Evolutionary conservation across 2,113 vertebrate genomes (phyloP), one percentile per base, ranked within the genome.

Genomic region (Deroptyus accipitrinus): DNA sequence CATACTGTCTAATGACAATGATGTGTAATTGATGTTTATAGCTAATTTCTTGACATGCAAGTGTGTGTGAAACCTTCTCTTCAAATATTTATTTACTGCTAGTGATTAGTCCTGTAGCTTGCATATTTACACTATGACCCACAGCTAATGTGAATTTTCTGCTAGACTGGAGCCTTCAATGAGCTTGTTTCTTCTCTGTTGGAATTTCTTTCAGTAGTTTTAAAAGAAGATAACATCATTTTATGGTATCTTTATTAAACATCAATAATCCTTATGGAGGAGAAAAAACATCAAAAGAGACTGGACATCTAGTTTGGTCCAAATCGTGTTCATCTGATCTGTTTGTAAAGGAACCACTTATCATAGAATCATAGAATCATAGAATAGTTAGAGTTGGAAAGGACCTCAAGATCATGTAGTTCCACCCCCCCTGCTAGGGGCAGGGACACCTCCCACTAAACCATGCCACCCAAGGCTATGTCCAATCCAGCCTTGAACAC

Each of bases 51-150:
- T 96, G 88, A 76, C 44, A 46, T 66, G 57, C 61, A 88, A 94
- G 91, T 75, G 35, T 83, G n/a, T 49, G 68, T 90, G 64, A 91
- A 91, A 77, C 22, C 42, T 76, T 82, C 14, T 95, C 42, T 94
- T 93, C 76, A 95, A 96, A 88, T 96, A 92, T 93, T 96, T 95
- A 79, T 92, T 95, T 92, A 80, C 75, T 83, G 42, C 30, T 61
- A 78, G 42, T 81, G 66, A 78, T 95, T 94, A 93, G 70, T 92
- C 64, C 68, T 91, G 48, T 82, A 86, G 51, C 61, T 78, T 86
- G 30, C 83, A 39, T 78, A 78, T 74, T 86, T 90, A 83, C 63
- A 52, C 69, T 75, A 83, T 82, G 69, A 63, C 39, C 64, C 0
- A 0, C 93, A 90, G 49, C 68, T 89, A 92, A 94, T 76, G 59